Conservation (phyloP, 2,113 vertebrate genomes). For the Chaenogobius annularis region DNA sequence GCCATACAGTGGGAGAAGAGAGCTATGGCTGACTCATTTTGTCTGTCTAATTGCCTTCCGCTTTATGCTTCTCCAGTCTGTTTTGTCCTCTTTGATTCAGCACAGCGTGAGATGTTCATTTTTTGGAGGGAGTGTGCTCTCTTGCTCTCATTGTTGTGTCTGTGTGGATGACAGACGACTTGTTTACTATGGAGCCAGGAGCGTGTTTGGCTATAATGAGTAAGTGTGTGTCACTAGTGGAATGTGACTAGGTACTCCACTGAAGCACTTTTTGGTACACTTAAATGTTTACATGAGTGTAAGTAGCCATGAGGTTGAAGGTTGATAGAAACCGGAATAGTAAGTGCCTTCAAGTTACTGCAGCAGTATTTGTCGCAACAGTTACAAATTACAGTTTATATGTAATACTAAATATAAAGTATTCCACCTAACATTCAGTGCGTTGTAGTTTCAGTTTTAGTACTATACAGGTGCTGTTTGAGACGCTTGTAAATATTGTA, state of each 20-base stretch:
- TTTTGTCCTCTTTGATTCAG: constrained; percentile 43
- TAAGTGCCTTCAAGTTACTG: too few relatives aligned
- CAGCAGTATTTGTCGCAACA: too few relatives aligned
- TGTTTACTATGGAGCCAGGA: constrained; percentile 21
- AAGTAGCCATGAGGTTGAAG: neutral
- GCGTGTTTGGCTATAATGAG: constrained; percentile 9
- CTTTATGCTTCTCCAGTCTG: constrained; percentile 41
- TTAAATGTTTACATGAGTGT: constrained; percentile 8
- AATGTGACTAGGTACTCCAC: neutral
- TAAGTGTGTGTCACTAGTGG: constrained; percentile 1
- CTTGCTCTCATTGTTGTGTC: constrained; percentile 12
- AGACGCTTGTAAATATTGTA: too few relatives aligned
- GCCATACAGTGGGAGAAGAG: constrained; percentile 16
- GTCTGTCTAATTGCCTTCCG: constrained; percentile 51
- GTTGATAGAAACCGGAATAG: too few relatives aligned
- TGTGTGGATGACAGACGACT: constrained; percentile 15
- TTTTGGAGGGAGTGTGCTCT: neutral
- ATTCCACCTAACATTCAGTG: too few relatives aligned
- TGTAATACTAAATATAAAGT: too few relatives aligned
- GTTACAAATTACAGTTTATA: too few relatives aligned
- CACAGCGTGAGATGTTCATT: constrained; percentile 15
- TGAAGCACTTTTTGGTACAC: constrained; percentile 18
- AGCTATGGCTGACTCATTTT: constrained; percentile 47
- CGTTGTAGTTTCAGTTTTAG: too few relatives aligned
- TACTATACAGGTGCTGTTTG: too few relatives aligned